A percentile compares a stretch with the other conserved stretches of the same genome.
Conservation (phyloP, 2,888 invertebrate species). For the Melipona beecheii region DNA sequence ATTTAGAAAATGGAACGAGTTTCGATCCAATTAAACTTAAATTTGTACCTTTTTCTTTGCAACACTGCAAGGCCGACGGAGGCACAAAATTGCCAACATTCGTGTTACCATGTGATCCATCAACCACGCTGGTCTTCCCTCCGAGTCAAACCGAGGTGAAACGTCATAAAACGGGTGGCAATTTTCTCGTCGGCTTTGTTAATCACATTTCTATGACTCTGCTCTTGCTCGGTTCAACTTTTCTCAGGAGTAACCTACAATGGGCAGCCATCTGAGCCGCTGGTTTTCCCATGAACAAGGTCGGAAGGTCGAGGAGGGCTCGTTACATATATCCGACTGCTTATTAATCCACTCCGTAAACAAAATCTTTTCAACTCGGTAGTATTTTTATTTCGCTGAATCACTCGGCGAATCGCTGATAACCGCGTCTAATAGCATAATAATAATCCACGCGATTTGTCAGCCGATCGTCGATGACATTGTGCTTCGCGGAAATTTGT, state of each 20-base stretch:
- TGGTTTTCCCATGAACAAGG: conserved; percentile 57
- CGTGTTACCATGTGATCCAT: background rate
- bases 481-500: conserved; percentile 5
- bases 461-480: conserved; percentile 2
- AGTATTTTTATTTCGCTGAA: conserved; percentile 28
- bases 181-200: conserved; percentile 44
- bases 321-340: conserved; percentile 54
- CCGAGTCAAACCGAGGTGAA: background rate
- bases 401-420: conserved; percentile 26
- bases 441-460: background rate
- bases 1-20: too few relatives aligned
- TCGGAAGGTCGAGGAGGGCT: conserved; percentile 55
- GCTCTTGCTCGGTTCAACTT: conserved; percentile 15
- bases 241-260: conserved; percentile 54
- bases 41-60: too few relatives aligned
- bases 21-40: too few relatives aligned
- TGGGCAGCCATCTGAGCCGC: conserved; percentile 44
- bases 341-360: conserved; percentile 60
- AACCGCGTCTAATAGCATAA: background rate
- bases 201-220: conserved; percentile 50
- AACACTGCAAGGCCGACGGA: background rate
- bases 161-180: conserved; percentile 11
- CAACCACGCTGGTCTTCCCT: background rate
- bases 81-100: background rate
- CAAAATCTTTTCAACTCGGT: conserved; percentile 39